Conservation (phyloP, 2,797 vertebrate genomes). For the Harpagifer antarcticus region DNA sequence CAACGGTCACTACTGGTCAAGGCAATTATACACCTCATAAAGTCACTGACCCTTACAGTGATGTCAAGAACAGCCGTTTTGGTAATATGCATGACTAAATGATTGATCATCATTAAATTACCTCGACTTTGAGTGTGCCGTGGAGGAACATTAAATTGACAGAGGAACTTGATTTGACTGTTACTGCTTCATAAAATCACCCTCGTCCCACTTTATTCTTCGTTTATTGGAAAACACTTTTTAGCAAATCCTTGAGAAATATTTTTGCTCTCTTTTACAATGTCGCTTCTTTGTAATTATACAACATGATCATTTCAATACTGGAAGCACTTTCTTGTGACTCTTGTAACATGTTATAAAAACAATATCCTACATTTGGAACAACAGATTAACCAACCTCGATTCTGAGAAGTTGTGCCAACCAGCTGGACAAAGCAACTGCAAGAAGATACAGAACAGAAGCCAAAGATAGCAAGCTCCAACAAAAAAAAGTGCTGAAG, state of each 20-base stretch:
- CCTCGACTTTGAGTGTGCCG: slow-evolving; percentile 19
- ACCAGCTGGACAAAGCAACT: slow-evolving; percentile 1
- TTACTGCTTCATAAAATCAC: not conserved
- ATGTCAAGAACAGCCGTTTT: slow-evolving; percentile 6
- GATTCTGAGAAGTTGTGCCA: not conserved
- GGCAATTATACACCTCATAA: slow-evolving; percentile 22
- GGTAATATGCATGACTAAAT: slow-evolving; percentile 27
- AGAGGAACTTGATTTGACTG: slow-evolving; percentile 11
- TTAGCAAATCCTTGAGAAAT: not conserved
- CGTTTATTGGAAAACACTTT: not conserved
- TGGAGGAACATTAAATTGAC: slow-evolving; percentile 22
- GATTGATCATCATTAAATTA: slow-evolving; percentile 40
- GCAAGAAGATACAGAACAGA: not conserved
- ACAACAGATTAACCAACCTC: slow-evolving; percentile 24
- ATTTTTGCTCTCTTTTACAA: not conserved
- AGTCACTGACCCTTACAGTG: not conserved
- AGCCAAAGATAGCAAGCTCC: not conserved
- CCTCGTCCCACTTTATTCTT: not conserved
- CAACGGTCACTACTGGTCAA: not conserved
- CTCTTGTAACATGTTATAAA: not conserved
- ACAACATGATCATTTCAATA: not conserved
- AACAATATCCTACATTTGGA: slow-evolving; percentile 14
- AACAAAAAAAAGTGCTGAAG: not conserved
- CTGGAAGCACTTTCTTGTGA: not conserved
- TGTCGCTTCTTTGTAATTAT: not conserved